Conservation (phyloP, 2,888 invertebrate genomes). For the Chironomus riparius region DNA sequence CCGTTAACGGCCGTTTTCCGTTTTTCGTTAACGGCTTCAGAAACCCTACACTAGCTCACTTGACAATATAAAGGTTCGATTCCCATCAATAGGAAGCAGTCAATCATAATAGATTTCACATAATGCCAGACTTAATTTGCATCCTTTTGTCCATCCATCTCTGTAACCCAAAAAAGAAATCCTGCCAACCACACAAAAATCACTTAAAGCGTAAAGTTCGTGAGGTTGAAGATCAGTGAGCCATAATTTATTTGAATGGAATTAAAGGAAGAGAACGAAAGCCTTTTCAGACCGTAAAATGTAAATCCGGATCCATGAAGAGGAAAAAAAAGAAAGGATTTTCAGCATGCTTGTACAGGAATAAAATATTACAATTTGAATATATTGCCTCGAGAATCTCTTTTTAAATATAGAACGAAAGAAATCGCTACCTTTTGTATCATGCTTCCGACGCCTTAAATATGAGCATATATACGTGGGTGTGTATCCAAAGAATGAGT, state of each 20-base stretch:
- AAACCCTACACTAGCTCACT: too few species aligned
- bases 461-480: too few species aligned
- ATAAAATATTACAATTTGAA: constrained; percentile 23
- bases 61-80: too few species aligned
- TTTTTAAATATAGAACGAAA: background rate
- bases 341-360: constrained; percentile 19
- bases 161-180: too few species aligned
- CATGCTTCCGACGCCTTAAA: too few species aligned
- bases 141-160: too few species aligned
- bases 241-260: constrained; percentile 19
- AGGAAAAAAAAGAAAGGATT: constrained; percentile 1
- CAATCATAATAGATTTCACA: too few species aligned
- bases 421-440: background rate
- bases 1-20: too few species aligned
- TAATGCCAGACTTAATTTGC: too few species aligned
- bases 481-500: background rate
- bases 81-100: too few species aligned
- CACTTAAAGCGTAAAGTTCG: background rate
- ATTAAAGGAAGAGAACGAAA: background rate
- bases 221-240: constrained; percentile 13
- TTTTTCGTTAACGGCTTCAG: too few species aligned
- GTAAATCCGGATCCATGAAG: background rate
- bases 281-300: constrained; percentile 19
- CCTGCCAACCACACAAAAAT: background rate
- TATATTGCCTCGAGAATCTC: constrained; percentile 15